Evolutionary conservation across 2,888 invertebrate genomes (phyloP).

Genomic region (Ophion ellenae): DNA sequence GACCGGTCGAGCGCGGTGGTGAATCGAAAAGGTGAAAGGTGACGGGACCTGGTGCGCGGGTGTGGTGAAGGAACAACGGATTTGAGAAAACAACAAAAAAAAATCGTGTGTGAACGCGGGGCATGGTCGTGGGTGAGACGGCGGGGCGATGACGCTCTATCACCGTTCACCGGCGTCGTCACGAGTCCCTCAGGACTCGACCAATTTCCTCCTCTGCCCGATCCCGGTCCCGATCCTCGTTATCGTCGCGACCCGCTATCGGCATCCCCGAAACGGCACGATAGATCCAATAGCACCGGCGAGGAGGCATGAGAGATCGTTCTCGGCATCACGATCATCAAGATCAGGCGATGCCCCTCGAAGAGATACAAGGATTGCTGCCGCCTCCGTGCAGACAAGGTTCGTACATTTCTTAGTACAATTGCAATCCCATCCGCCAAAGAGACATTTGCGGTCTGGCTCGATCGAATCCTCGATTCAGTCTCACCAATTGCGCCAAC

Average conservation of each 20-base stretch:
- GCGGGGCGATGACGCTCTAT: constrained; percentile 82
- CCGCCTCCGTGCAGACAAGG: constrained; percentile 81
- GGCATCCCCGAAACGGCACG: constrained; percentile 66
- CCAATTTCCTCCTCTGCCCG: constrained; percentile 73
- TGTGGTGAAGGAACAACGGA: constrained; percentile 20
- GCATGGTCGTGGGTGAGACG: constrained; percentile 81
- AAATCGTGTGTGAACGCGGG: constrained; percentile 68
- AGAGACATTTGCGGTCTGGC: no score
- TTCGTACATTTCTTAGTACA: constrained; percentile 33
- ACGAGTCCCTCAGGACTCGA: constrained; percentile 81
- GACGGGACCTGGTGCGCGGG: constrained; percentile 7
- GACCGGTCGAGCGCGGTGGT: constrained; percentile 3
- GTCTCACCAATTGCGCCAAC: no score
- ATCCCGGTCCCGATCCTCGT: constrained; percentile 66
- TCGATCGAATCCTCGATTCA: no score
- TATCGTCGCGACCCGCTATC: constrained; percentile 56
- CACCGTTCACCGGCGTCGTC: constrained; percentile 78
- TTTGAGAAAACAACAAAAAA: constrained; percentile 4
- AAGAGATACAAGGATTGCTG: constrained; percentile 80
- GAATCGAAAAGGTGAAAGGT: constrained; percentile 27
- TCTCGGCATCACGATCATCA: constrained; percentile 79
- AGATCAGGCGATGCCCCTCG: constrained; percentile 80
- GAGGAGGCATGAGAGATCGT: constrained; percentile 80
- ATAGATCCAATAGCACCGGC: constrained; percentile 63
- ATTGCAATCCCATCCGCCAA: neutral